Base-by-base conservation (phyloP, 2,888 invertebrate genomes). In the Napeogenes sylphis region DNA sequence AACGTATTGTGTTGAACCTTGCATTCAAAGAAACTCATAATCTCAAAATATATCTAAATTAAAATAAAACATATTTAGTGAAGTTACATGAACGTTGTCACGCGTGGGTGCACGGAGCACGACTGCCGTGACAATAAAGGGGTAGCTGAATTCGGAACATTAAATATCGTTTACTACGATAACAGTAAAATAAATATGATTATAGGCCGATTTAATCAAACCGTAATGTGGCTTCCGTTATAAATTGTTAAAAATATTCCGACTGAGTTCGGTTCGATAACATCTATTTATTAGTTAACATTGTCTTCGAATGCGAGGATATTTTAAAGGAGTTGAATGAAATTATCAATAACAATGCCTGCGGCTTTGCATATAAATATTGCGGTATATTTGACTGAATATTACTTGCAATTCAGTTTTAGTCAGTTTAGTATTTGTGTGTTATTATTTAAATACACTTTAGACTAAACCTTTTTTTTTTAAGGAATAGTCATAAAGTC, bases 61-160 rank as follows among this genome's bases (percentile, higher is more conserved):
- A 35, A 35, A 35, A 35, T 5, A 5, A 35, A 35, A 35, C 35
- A 35, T 35, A 35, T 35, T 5, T 6, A 21, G 21, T 21, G 21
- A 35, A 35, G 35, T 35, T 5, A 35, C 6, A 35, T 35, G 35
- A 35, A 35, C 21, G 21, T 21, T 56, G 55, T 58, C 45, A 54
- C 56, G 45, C 64, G 55, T 42, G 35, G 56, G 51, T 63, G 63
- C 63, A 61, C 55, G 62, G 55, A 59, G 56, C 59, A 62, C 62
- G 64, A 60, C 33, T n/a, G 60, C 65, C 64, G 79, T 76, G 79
- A 79, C 80, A 80, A 80, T 80, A 82, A 84, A 86, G 81, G 85
- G 87, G 85, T 84, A 67, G 35, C 67, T 61, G 57, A 64, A 83
- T 83, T 84, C 82, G 78, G 83, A 84, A 85, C 85, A 85, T 84